Conservation (phyloP, 2,888 invertebrate species). For the Flabesymbios commensalis region DNA sequence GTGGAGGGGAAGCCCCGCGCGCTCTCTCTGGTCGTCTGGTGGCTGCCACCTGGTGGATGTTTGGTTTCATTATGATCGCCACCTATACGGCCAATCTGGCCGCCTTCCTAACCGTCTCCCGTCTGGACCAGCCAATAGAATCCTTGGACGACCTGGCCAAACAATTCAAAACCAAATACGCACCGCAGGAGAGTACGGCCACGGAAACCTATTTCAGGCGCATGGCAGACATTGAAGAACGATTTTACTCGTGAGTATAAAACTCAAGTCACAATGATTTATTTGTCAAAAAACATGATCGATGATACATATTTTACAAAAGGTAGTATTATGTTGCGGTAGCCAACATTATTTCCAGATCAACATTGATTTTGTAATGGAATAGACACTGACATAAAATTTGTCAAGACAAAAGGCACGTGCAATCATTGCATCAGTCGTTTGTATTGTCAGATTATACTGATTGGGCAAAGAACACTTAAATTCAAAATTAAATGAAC, state of each 20-base stretch:
- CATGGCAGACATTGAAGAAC: conserved; percentile 92
- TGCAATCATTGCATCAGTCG: no score
- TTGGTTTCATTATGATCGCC: conserved; percentile 98
- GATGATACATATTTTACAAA: no score
- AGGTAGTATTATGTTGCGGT: no score
- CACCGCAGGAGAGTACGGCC: conserved; percentile 81
- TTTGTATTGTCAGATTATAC: no score
- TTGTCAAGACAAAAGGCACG: no score
- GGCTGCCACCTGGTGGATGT: conserved; percentile 98
- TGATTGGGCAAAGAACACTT: no score
- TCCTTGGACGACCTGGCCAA: conserved; percentile 90
- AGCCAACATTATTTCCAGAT: no score
- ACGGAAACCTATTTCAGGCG: conserved; percentile 93
- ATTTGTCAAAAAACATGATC: no score
- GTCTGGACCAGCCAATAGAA: conserved; percentile 71
- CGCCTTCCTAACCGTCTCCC: conserved; percentile 80
- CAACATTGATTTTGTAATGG: no score
- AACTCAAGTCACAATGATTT: no score
- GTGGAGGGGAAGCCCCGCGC: conserved; percentile 66
- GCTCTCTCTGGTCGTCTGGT: conserved; percentile 92
- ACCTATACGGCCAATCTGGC: conserved; percentile 98
- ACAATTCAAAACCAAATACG: conserved; percentile 95
- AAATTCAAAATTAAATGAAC: no score
- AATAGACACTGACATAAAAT: no score
- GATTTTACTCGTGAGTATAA: conserved; percentile 82